Base-by-base conservation (phyloP, 2,797 vertebrate genomes). In the Clamator glandarius region DNA sequence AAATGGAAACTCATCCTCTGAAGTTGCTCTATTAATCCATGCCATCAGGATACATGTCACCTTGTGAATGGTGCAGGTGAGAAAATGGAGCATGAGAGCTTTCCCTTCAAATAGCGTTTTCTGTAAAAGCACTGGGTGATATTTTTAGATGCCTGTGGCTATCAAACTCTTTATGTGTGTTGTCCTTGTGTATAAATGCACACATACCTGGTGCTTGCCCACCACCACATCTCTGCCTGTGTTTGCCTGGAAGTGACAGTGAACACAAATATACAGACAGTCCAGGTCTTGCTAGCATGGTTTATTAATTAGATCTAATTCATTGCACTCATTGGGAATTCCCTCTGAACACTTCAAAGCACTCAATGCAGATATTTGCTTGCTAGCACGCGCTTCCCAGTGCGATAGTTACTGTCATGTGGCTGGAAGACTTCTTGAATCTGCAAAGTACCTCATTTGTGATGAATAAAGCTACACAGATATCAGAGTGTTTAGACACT, bases 321-420 rank as follows among this genome's bases (percentile, higher is more conserved):
- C 35, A 6, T 91, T 78, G 84, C 58, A 28, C 94, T 94, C 92
- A 3, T 48, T 92, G 96, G 91, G 93, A 92, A 82, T 96, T 95
- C 88, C 74, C 88, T 95, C 48, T 63, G 93, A 92, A 8, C 80
- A 63, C 63, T 86, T 90, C 90, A 75, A 74, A 87, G 88, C 21
- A 11, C 35, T 92, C 55, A 10, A 11, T 14, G 85, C 68, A 29
- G 85, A 51, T 94, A 36, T 72, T 87, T 67, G 39, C 29, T 86
- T 55, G 80, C 59, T 41, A 5, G 46, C 13, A 0, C 51, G 79
- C 15, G 69, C 66, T 66, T 94, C 83, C 76, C 73, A 69, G n/a
- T 58, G 70, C 0, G 1, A 28, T 73, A 61, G 26, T 44, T 74
- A 54, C 78, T 74, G 70, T 59, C n/a, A 2, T 68, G 87, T 64